Evolutionary conservation across 2,888 invertebrate species (phyloP).

Genomic region (Cheilosia scutellata): DNA sequence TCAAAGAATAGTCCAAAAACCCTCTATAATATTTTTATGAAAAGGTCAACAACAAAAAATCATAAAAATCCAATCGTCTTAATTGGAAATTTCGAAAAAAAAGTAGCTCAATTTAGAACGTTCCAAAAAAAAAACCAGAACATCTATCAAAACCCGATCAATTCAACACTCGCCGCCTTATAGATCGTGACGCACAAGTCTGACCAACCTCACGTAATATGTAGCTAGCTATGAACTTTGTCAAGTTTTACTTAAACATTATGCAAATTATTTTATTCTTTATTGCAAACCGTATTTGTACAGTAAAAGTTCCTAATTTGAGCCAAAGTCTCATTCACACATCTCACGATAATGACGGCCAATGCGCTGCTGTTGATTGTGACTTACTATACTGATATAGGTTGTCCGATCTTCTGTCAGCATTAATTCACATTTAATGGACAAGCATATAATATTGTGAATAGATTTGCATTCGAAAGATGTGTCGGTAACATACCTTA

Average conservation of each 20-base stretch:
- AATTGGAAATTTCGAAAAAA: background rate
- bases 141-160: conserved; percentile 24
- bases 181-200: background rate
- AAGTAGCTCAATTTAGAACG: conserved; percentile 10
- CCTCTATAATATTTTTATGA: no score
- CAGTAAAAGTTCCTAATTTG: conserved; percentile 48
- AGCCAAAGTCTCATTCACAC: conserved; percentile 36
- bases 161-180: background rate
- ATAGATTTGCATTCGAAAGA: conserved; percentile 72
- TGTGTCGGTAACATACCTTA: background rate
- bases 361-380: conserved; percentile 19
- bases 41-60: background rate
- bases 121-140: conserved; percentile 22
- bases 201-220: background rate
- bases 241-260: conserved; percentile 10
- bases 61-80: background rate
- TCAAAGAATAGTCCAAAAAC: no score
- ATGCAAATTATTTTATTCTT: conserved; percentile 39
- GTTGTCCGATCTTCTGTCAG: conserved; percentile 73
- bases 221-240: background rate
- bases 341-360: conserved; percentile 40
- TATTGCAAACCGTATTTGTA: conserved; percentile 40
- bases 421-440: conserved; percentile 67
- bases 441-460: conserved; percentile 32
- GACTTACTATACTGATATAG: conserved; percentile 46